These are phyloP conservation scores for Ranitomeya variabilis DNA, from an alignment of 2,113 vertebrate genomes.

Conservation along the genomic window DNA sequence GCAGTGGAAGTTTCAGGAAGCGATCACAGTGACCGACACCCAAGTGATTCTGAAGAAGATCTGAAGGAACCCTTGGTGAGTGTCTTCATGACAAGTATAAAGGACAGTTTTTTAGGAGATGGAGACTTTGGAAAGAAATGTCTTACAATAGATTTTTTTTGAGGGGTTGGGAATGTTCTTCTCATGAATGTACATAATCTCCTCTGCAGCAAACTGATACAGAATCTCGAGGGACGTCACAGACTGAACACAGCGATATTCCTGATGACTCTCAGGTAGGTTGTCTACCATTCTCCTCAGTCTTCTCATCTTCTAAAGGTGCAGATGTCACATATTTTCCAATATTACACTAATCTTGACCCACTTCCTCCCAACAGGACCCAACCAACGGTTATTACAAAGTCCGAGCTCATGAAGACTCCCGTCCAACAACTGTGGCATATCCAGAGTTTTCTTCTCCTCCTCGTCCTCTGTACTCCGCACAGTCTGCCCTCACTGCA, in stretches of 20 bases:
- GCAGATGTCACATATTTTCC: background rate
- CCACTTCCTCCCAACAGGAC: slow-evolving; percentile 69
- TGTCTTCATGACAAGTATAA: background rate
- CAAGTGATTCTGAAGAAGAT: slow-evolving; percentile 80
- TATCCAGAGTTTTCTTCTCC: slow-evolving; percentile 80
- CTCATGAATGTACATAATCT: slow-evolving; percentile 2
- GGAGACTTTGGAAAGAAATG: background rate
- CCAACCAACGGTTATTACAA: slow-evolving; percentile 93
- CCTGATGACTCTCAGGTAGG: slow-evolving; percentile 71
- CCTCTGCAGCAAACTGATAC: slow-evolving; percentile 80
- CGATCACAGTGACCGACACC: slow-evolving; percentile 78
- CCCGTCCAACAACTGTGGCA: slow-evolving; percentile 69
- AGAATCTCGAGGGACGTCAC: slow-evolving; percentile 82
- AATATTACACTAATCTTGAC: background rate
- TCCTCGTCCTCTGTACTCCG: slow-evolving; percentile 75
- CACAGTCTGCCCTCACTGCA: slow-evolving; percentile 72
- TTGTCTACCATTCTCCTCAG: background rate
- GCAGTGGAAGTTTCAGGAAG: slow-evolving; percentile 79
- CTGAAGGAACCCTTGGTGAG: slow-evolving; percentile 81
- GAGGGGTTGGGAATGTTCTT: background rate
- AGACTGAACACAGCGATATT: slow-evolving; percentile 82
- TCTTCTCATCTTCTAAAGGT: background rate
- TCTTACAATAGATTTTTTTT: too few relatives aligned
- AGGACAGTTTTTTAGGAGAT: background rate
- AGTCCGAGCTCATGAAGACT: slow-evolving; percentile 83